phyloP scores from a whole-genome alignment of 2,113 vertebrate species.

The Jaculus jaculus region DNA sequence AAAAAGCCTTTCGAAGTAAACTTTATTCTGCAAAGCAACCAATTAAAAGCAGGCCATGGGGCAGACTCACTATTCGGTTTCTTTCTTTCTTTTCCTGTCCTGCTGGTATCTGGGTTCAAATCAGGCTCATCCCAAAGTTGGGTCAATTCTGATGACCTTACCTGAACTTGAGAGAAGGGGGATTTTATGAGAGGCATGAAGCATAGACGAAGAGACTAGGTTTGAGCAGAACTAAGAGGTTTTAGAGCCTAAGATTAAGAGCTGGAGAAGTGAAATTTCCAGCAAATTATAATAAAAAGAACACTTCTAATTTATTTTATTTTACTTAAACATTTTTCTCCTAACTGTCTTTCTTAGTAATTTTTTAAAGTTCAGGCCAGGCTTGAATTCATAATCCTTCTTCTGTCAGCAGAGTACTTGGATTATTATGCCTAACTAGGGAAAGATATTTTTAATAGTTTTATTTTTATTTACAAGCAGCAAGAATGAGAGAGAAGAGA shows the following conservation, averaged over 20 bases:
- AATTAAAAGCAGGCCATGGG: neutral
- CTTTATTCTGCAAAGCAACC: neutral
- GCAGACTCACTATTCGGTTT: neutral
- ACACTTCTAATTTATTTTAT: neutral
- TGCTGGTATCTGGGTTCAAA: neutral
- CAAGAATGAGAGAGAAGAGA: too few species aligned
- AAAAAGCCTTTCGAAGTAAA: neutral
- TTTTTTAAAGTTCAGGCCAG: neutral
- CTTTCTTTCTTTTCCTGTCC: accelerated
- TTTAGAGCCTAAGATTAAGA: neutral
- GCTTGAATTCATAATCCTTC: neutral
- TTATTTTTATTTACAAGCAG: too few species aligned
- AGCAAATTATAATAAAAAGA: neutral
- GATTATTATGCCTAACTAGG: neutral
- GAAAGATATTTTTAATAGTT: neutral
- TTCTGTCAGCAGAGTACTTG: neutral
- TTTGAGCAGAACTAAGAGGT: neutral
- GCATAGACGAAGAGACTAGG: neutral
- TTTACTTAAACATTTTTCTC: neutral
- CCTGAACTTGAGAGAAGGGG: neutral
- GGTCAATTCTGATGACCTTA: neutral
- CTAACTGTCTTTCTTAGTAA: neutral
- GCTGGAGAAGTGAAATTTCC: neutral
- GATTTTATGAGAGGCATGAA: neutral
- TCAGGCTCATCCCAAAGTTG: neutral